Evolutionary conservation across 2,113 vertebrate species (phyloP), one percentile per base, ranked within the genome.

Genomic region (Ctenomys sociabilis): DNA sequence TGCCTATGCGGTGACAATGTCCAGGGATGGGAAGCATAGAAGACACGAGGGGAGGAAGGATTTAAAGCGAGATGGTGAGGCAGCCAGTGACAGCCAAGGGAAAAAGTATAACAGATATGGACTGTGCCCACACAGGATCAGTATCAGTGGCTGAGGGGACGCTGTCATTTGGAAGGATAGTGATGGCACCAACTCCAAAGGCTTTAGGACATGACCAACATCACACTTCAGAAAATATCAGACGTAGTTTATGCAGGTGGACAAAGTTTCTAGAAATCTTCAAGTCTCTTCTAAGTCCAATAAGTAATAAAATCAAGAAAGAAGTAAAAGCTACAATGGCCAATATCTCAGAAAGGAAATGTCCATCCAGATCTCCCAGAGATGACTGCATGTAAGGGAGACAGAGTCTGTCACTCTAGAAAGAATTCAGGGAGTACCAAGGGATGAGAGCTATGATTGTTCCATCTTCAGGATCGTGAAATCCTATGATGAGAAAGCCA

Each of bases 131-230:
- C 32, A 30, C 5, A 0, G 0, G 6, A 24, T 28, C 32, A 17
- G 0, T 7, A n/a, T 1, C 3, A 0, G n/a, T 3, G 10, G 1
- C 66, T 3, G 6, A 3, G 26, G 35, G 40, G 28, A 16, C 6
- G 22, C 40, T 5, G 16, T 32, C 12, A 4, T 45, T 32, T 28
- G n/a, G 37, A 28, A 88, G 4, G 5, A 35, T 0, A 35, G 12
- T 49, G 64, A 3, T 5, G 10, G 2, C 2, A 35, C 14, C 14
- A 11, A 19, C 28, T 4, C 43, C 43, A 10, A 1, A 5, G 64
- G 7, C 3, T 11, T 85, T 43, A 32, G 10, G 13, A 24, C 4
- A 0, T 10, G 43, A 54, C 26, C 6, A 59, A 9, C 2, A 6
- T 4, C 68, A 40, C 5, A 1, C 12, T 45, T 49, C 1, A 3